Percentiles rank a stretch among this genome's conserved stretches.
These are phyloP conservation scores for Podarcis cretensis DNA, from an alignment of 2,113 vertebrate species.

Conservation along the genomic window DNA sequence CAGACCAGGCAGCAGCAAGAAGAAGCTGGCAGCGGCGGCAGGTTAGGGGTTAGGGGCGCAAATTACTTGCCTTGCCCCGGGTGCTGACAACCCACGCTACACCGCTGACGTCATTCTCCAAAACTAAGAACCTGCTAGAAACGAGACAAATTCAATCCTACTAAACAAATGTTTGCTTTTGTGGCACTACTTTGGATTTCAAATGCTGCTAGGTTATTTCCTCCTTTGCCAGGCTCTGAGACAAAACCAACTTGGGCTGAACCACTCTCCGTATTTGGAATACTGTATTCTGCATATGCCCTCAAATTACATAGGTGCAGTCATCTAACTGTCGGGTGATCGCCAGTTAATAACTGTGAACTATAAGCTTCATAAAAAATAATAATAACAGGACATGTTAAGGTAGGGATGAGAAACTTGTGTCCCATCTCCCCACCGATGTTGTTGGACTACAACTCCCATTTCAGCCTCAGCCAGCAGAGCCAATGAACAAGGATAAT, in stretches of 20 bases:
- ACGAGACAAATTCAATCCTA: conserved; percentile 20
- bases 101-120: conserved; percentile 14
- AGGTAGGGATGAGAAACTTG: no score
- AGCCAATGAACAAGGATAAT: no score
- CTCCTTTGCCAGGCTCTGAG: not conserved
- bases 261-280: not conserved
- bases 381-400: no score
- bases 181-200: not conserved
- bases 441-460: no score
- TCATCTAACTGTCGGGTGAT: not conserved
- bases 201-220: not conserved
- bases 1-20: no score
- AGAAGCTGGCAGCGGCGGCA: no score
- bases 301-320: not conserved
- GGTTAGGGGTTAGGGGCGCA: no score
- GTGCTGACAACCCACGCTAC: no score
- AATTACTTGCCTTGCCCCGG: no score
- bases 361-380: not conserved
- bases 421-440: no score
- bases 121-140: conserved; percentile 25
- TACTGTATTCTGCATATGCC: not conserved
- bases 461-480: no score
- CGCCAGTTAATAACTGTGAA: not conserved
- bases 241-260: not conserved
- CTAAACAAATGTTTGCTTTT: not conserved